Percentiles rank a stretch among this genome's conserved stretches.
phyloP scores from a whole-genome alignment of 2,113 vertebrate species.

The Chunga burmeisteri region DNA sequence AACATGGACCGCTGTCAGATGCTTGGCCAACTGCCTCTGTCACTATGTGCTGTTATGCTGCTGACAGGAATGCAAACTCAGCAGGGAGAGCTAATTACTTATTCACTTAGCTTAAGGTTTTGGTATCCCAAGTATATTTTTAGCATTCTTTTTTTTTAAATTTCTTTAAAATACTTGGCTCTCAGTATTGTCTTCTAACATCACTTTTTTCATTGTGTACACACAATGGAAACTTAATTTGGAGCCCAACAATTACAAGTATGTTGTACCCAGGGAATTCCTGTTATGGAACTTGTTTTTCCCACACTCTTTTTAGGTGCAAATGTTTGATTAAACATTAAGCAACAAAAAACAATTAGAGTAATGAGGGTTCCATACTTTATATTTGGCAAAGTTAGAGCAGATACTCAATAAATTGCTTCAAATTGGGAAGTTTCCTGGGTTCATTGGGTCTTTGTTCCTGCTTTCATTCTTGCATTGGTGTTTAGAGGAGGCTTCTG shows the following conservation, averaged over 20 bases:
- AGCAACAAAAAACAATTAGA: not conserved
- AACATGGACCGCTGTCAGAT: not conserved
- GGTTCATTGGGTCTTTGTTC: not conserved
- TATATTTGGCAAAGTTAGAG: not conserved
- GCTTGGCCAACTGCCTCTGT: not conserved
- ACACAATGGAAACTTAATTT: not conserved
- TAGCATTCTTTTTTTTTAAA: not conserved
- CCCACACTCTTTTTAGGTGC: not conserved
- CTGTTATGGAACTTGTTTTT: not conserved
- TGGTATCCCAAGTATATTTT: not conserved
- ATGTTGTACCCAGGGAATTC: not conserved
- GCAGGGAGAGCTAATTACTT: not conserved
- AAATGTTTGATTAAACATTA: not conserved
- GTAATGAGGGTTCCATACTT: not conserved
- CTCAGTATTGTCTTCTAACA: not conserved
- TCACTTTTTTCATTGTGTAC: rapidly evolving
- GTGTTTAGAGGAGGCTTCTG: not conserved
- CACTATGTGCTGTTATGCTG: not conserved
- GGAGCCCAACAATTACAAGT: not conserved
- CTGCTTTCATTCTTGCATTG: not conserved
- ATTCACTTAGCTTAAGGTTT: not conserved
- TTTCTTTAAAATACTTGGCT: not conserved
- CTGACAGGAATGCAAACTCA: not conserved
- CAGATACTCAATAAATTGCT: not conserved
- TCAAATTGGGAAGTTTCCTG: not conserved